These are phyloP conservation scores for Globia sparganii DNA, from an alignment of 2,888 invertebrate genomes.

Conservation along the genomic window DNA sequence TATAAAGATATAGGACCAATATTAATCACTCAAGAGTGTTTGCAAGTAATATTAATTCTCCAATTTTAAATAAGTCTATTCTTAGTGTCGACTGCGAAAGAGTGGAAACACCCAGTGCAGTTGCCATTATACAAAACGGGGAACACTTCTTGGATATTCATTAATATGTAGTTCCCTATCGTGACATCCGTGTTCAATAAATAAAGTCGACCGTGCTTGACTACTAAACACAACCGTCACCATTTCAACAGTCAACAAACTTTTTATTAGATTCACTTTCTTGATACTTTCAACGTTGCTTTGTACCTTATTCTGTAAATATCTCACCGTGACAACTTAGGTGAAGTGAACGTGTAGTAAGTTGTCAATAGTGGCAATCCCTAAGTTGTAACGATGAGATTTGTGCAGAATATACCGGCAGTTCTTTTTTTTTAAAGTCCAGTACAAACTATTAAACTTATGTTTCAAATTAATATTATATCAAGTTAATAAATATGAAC, in stretches of 20 bases:
- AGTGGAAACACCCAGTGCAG: conserved; percentile 43
- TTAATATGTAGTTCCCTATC: conserved; percentile 49
- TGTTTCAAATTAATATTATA: no score
- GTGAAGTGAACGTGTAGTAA: no score
- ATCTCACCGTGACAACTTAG: background rate
- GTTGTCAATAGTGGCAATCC: no score
- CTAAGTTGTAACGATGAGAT: no score
- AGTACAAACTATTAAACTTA: no score
- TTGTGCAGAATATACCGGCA: no score
- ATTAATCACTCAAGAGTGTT: background rate
- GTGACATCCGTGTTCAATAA: conserved; percentile 56
- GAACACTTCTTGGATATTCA: conserved; percentile 47
- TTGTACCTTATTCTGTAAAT: background rate
- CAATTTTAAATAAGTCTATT: conserved; percentile 2
- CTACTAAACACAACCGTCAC: conserved; percentile 35
- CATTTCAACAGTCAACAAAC: conserved; percentile 24
- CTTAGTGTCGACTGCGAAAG: background rate
- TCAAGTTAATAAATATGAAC: no score
- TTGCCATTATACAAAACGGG: conserved; percentile 41
- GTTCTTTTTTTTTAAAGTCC: background rate
- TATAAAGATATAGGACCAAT: background rate
- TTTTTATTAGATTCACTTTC: conserved; percentile 22
- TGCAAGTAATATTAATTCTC: conserved; percentile 3
- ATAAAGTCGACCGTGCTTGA: conserved; percentile 31
- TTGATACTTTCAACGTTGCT: conserved; percentile 9